Percentiles rank a stretch among this genome's conserved stretches.
Evolutionary conservation across 92 coral and sea anemone genomes (phyloP).

Genomic region (Bergia puertoricense): DNA sequence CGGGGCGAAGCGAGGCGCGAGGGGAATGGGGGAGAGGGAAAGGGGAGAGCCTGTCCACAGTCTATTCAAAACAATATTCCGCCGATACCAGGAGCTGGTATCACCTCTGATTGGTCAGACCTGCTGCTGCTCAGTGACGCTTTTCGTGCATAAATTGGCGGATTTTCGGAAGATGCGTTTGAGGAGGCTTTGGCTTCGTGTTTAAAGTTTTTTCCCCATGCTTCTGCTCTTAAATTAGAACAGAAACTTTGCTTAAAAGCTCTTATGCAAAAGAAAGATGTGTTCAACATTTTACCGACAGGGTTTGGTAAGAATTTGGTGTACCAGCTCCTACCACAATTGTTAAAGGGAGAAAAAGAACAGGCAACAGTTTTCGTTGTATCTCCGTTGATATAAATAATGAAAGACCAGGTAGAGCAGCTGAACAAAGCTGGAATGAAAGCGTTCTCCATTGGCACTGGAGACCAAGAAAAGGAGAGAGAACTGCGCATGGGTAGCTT

Average conservation of each 20-base stretch:
- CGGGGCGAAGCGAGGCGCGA: too few relatives aligned
- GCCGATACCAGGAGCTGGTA: too few relatives aligned
- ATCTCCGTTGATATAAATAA: constrained; percentile 10
- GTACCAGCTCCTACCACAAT: not conserved
- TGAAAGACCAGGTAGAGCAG: constrained; percentile 48
- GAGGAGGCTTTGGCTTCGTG: not conserved
- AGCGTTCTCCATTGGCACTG: constrained; percentile 34
- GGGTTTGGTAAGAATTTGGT: constrained; percentile 9
- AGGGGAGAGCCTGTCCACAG: too few relatives aligned
- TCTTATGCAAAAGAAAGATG: not conserved
- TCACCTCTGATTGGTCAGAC: too few relatives aligned
- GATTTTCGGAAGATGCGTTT: constrained; percentile 4
- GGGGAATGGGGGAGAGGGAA: too few relatives aligned
- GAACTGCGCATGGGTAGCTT: not conserved
- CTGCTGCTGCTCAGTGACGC: too few relatives aligned
- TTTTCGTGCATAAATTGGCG: too few relatives aligned
- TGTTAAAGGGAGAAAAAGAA: constrained; percentile 4
- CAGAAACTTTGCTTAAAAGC: constrained; percentile 6
- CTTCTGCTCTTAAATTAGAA: constrained; percentile 9
- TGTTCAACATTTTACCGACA: not conserved
- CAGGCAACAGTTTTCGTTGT: constrained; percentile 14
- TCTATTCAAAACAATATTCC: too few relatives aligned
- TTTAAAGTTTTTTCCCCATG: constrained; percentile 4
- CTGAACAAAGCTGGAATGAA: constrained; percentile 8
- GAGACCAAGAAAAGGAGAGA: constrained; percentile 24